Evolutionary conservation across 2,888 invertebrate species (phyloP), one percentile per base, ranked within the genome.

Genomic region (Stenchaetothrips biformis): DNA sequence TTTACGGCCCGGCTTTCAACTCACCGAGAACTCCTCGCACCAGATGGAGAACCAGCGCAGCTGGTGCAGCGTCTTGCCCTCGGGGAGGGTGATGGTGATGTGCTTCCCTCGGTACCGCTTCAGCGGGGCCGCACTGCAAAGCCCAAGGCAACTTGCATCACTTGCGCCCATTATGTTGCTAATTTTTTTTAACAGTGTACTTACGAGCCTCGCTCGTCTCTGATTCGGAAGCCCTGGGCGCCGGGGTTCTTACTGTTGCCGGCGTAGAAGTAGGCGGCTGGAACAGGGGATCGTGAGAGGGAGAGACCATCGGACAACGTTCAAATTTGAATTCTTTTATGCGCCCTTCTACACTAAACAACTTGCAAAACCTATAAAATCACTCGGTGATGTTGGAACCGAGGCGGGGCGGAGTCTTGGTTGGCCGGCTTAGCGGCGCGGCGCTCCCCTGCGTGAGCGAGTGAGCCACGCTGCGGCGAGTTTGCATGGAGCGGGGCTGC

Each of bases 221-320:
- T 91, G 82, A 97, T 88, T 78, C 94, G 91, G 84, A 91, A 89
- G 47, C 94, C 95, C 83, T 90, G 89, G 81, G 90, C 90, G 83
- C 91, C 90, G 0, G 95, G 93, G 2, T 89, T 86, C 83, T 91
- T 91, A 7, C 92, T 89, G 80, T 89, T 91, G 81, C 96, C 96
- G 85, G 94, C 95, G 89, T 95, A 96, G 89, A 97, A 97, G 86
- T 92, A 96, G 21, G 96, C 96, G 84, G 95, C 96, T 96, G 89
- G 9, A 88, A 88, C 82, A 83, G 67, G 82, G 79, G 82, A 83
- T 16, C 37, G 37, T 37, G 37, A 37, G 37, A 37, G 37, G 37
- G 37, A 1, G 37, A 37, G 37, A 37, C 37, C 37, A 37, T 37
- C 37, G 37, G 4, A 37, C 37, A 37, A 37, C 1, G 37, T 37